Evolutionary conservation across 1,140 invertebrate genomes (phyloP).

Genomic region (Zaprionus africanus): DNA sequence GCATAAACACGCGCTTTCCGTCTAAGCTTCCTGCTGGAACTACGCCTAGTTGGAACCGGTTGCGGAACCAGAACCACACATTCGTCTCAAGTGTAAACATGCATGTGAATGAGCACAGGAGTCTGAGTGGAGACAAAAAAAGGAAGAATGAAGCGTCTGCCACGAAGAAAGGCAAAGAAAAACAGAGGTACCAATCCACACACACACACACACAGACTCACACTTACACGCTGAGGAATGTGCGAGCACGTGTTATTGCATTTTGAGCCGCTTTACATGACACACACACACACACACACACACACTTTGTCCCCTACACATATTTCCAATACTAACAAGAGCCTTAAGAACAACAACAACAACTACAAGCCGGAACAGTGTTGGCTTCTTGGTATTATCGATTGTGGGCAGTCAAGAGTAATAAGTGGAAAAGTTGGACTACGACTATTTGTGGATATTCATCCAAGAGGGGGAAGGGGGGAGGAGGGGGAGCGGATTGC

Average conservation of each 20-base stretch:
- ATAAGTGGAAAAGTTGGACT: conserved; percentile 62
- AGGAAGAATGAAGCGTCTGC: conserved; percentile 39
- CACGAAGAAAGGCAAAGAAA: conserved; percentile 32
- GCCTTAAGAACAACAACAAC: conserved; percentile 1
- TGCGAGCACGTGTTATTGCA: conserved; percentile 63
- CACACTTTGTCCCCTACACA: conserved; percentile 3
- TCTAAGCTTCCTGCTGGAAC: conserved; percentile 10
- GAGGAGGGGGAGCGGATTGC: no score
- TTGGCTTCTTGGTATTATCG: conserved; percentile 31
- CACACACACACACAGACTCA: conserved; percentile 12
- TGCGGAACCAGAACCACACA: conserved; percentile 22
- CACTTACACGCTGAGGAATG: conserved; percentile 4
- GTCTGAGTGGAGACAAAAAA: conserved; percentile 23
- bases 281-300: conserved; percentile 6
- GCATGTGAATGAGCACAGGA: conserved; percentile 51
- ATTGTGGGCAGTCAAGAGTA: conserved; percentile 53
- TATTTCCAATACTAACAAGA: conserved; percentile 16
- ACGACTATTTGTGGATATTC: conserved; percentile 50
- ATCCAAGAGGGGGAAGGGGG: conserved; percentile 20
- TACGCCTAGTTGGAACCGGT: conserved; percentile 32
- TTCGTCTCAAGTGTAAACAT: conserved; percentile 63
- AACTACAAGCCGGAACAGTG: background rate
- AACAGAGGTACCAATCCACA: conserved; percentile 17
- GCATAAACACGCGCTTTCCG: background rate
- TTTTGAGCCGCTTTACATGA: conserved; percentile 52